Evolutionary conservation across 2,113 vertebrate genomes (phyloP), one percentile per base, ranked within the genome.

Genomic region (Oncorhynchus masou): DNA sequence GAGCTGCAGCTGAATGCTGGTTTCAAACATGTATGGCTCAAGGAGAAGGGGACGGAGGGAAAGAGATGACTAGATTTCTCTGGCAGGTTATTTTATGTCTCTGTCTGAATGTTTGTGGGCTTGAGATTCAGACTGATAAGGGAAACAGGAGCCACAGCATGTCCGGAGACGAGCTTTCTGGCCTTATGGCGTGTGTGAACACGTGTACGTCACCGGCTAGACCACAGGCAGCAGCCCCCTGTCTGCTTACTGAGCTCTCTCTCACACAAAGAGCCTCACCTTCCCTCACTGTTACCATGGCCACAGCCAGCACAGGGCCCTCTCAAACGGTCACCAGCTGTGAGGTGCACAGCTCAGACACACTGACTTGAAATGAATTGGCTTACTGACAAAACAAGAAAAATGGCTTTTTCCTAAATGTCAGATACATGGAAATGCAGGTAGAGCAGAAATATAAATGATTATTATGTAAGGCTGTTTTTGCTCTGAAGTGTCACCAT

Each of bases 221-320:
- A 70, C 74, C 70, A 45, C 39, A 45, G 39, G 12, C 39, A 29
- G 54, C 64, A 80, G 69, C 9, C 76, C 59, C 24, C 62, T 65
- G 70, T 80, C 82, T 84, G 77, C 67, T 73, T 72, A 74, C 77
- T 71, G 65, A 59, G 60, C 49, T 67, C 75, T 77, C 76, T 60
- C 79, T 60, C 69, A 71, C 77, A 85, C 57, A 83, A 86, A 86
- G 81, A 80, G 74, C 80, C 84, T 88, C 90, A 88, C 89, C 87
- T 87, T 85, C 81, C 79, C 79, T 86, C 82, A 79, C 62, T 12
- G 92, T 94, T 94, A 84, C 92, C 93, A 94, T 92, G 92, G 91
- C 84, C 90, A 93, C 91, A 82, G 83, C 51, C 88, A 84, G 79
- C 82, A 79, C 80, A 79, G 78, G 74, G 71, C 73, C 84, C 75